Evolutionary conservation across 2,797 vertebrate species (phyloP).

Genomic region (Chrysocyon brachyurus): DNA sequence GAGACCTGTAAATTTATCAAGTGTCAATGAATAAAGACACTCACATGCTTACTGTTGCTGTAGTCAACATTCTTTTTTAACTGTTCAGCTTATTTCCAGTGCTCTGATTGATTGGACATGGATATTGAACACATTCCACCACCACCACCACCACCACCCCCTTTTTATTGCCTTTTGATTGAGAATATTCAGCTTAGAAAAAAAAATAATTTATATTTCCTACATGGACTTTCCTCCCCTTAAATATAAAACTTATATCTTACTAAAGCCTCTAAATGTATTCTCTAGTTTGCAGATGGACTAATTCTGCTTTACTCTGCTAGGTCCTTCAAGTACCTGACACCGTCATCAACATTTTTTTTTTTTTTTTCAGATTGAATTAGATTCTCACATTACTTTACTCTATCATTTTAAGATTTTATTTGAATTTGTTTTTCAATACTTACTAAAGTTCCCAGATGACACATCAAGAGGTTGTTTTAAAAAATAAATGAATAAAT

Average conservation of each 20-base stretch:
- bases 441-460: background rate
- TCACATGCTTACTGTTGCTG: background rate
- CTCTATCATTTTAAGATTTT: background rate
- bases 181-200: background rate
- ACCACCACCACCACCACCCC: too few species aligned
- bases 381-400: background rate
- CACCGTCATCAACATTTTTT: background rate
- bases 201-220: slow-evolving; percentile 18
- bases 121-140: background rate
- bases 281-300: background rate
- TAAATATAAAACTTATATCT: background rate
- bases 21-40: background rate
- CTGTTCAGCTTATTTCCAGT: background rate
- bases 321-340: background rate
- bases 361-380: background rate
- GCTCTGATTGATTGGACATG: background rate
- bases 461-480: background rate
- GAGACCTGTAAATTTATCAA: background rate
- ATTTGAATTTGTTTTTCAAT: background rate
- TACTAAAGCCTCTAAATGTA: background rate
- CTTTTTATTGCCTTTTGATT: slow-evolving; percentile 12
- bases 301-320: background rate
- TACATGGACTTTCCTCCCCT: background rate
- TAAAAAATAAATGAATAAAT: background rate
- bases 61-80: background rate